Evolutionary conservation across 2,888 invertebrate species (phyloP), one percentile per base, ranked within the genome.

Genomic region (Cotesia congregata): DNA sequence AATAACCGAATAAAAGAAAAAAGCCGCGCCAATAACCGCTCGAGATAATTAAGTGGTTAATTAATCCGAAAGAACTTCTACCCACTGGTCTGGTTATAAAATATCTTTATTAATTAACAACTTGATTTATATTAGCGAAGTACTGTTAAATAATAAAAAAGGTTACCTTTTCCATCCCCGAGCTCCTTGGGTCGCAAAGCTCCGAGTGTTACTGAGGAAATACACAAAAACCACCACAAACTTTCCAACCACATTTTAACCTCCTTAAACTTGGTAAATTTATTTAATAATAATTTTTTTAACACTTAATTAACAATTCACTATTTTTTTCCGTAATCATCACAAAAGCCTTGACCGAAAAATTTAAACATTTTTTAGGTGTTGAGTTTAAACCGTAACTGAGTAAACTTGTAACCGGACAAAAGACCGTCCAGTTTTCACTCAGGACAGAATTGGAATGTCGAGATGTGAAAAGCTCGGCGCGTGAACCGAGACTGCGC

Each of bases 151-250:
- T 15, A 70, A 30, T 59, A 20, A 61, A 20, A 61, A 39, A 6
- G 5, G 86, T 83, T 85, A 89, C 88, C 86, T 86, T 86, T 89
- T 70, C 88, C 89, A 71, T 88, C 88, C 67, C 86, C 86, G 75
- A 85, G 83, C 72, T 88, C 88, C 81, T 88, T 88, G 41, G 85
- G 83, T 71, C 89, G 84, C 62, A 87, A 83, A 72, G 86, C 88
- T 30, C 86, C 88, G 70, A 87, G 83, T 68, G 85, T 86, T 77
- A 86, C 83, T 67, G 87, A 84, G 6, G 85, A 85, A 62, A 85
- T 83, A 83, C 86, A 87, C 76, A 86, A 81, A 77, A 89, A 82
- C 84, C 85, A 88, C 86, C 86, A 88, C 82, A 86, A 84, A 80
- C 84, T 83, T 73, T 86, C 83, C 80, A 86, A 82, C 83, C 86